Evolutionary conservation across 2,113 vertebrate genomes (phyloP).

Genomic region (Cyanoliseus patagonus): DNA sequence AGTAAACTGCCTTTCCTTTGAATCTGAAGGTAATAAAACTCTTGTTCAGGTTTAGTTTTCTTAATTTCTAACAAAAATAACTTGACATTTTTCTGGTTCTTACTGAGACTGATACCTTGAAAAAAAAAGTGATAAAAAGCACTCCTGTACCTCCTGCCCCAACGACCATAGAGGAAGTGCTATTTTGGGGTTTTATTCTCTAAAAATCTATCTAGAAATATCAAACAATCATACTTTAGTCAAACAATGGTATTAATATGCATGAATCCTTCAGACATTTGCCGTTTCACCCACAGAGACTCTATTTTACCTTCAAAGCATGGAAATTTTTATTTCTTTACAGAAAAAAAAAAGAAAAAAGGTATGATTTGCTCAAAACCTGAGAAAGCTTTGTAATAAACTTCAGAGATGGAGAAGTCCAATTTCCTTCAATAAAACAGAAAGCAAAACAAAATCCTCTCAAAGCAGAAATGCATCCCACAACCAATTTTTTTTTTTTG

Average conservation of each 20-base stretch:
- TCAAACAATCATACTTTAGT: neutral
- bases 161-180: neutral
- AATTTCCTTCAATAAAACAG: neutral
- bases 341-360: neutral
- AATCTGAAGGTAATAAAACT: neutral
- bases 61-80: neutral
- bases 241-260: neutral
- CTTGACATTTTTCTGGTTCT: neutral
- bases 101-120: neutral
- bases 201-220: neutral
- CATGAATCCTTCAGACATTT: neutral
- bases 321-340: neutral
- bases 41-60: neutral
- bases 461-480: neutral
- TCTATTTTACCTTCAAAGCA: neutral
- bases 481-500: neutral
- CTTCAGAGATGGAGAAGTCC: neutral
- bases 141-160: accelerated
- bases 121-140: neutral
- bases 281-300: neutral
- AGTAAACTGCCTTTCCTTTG: neutral
- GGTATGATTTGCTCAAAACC: neutral
- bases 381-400: neutral
- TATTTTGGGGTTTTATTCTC: neutral
- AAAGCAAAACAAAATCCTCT: neutral